Percentiles rank a stretch among this genome's conserved stretches.
These are phyloP conservation scores for Sus scrofa DNA, from an alignment of 2,113 vertebrate species.

Conservation along the genomic window T2T-Sscrofa CM000818.6:34221501-34222000, in stretches of 20 bases:
- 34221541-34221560: conserved; percentile 60
- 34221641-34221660: conserved; percentile 12
- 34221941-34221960: not conserved
- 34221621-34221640: not conserved
- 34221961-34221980: not conserved
- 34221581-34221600: conserved; percentile 2
- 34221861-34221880: not conserved
- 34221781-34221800: not conserved
- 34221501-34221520: conserved; percentile 23
- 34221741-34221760: conserved; percentile 13
- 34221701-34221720: conserved; percentile 46
- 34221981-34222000: not conserved
- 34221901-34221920: conserved; percentile 30
- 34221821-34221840: not conserved
- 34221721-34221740: not conserved
- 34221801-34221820: conserved; percentile 4
- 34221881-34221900: not conserved
- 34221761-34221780: conserved; percentile 47
- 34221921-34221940: conserved; percentile 4
- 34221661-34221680: not conserved
- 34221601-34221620: not conserved
- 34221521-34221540: not conserved
- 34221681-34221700: not conserved
- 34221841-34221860: not conserved
- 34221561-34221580: not conserved